A percentile compares a stretch with the other conserved stretches of the same genome.
Conservation (phyloP, 2,113 vertebrate genomes). For the Chauna torquata region DNA sequence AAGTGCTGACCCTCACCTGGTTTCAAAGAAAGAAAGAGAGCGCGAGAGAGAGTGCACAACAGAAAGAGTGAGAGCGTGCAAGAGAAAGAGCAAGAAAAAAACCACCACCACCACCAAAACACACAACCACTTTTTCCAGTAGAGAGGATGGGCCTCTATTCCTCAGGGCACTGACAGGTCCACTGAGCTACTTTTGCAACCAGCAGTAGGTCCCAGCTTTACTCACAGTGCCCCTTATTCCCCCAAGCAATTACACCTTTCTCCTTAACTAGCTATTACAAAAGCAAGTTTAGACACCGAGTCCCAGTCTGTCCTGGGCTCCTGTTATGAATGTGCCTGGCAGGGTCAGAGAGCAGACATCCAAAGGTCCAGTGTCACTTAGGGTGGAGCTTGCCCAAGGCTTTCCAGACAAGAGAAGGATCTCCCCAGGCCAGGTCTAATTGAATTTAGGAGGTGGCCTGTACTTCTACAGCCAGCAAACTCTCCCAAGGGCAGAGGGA, state of each 20-base stretch:
- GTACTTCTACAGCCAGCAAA: not conserved
- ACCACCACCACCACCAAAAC: not conserved
- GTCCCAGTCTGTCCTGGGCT: not conserved
- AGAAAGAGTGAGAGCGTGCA: too few relatives aligned
- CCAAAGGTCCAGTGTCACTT: not conserved
- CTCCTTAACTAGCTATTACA: not conserved
- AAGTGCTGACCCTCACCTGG: not conserved
- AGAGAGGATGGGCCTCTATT: rapidly evolving
- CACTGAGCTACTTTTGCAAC: not conserved
- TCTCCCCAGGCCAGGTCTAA: not conserved
- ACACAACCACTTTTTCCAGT: not conserved
- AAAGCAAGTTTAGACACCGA: not conserved
- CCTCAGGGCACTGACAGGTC: not conserved
- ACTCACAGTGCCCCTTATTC: not conserved
- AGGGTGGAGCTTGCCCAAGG: not conserved
- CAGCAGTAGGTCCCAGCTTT: not conserved
- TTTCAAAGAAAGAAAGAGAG: not conserved
- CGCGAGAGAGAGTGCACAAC: too few relatives aligned
- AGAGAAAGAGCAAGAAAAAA: not conserved
- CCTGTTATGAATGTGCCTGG: not conserved
- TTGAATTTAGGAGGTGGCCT: not conserved
- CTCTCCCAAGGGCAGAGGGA: not conserved
- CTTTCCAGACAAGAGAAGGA: not conserved
- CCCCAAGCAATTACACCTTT: not conserved
- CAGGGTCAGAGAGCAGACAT: not conserved